Base-by-base conservation (phyloP, 2,113 vertebrate genomes). In the Neolamprologus brichardi region DNA sequence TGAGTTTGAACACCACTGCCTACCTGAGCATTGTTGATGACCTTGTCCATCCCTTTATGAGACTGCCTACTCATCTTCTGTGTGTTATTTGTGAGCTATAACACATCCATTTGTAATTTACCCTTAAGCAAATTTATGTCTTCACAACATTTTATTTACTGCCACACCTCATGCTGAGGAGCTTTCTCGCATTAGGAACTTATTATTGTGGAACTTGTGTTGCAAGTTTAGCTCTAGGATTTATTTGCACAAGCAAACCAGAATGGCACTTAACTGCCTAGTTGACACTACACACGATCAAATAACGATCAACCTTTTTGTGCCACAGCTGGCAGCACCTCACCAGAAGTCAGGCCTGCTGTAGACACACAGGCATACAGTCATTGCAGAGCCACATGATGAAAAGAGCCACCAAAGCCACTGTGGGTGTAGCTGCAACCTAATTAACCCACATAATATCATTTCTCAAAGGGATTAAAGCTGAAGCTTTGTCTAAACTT, bases 371-470 rank as follows among this genome's bases (percentile, higher is more conserved):
- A 77, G 51, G n/a, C 64, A 46, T 37, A 78, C 7, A 82, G 67
- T 8, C 56, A 83, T 82, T 81, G 91, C 89, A 90, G 39, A 87
- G 88, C 82, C 62, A 80, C 60, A 83, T 78, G 80, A 92, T 75
- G 70, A 79, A 79, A 64, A 84, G 78, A 25, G 25, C 60, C 70
- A 46, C 34, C 44, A n/a, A 28, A 28, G 13, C 77, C 53, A 58
- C 79, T 20, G 54, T 82, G 82, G 67, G 51, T 30, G 25, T 56
- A 46, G 77, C 81, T 52, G 13, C 86, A 37, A 53, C 37, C 84
- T 86, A 79, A 82, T 84, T 46, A 82, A 37, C 37, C 41, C 44
- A 44, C 70, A 84, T 82, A 60, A 60, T 72, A 56, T 46, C 7
- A 4, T 72, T 37, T 78, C 34, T 52, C 23, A 82, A 28, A 30